Percentiles rank a stretch among this genome's conserved stretches.
phyloP scores from a whole-genome alignment of 2,797 vertebrate species.

The Pyrocephalus nanus region DNA sequence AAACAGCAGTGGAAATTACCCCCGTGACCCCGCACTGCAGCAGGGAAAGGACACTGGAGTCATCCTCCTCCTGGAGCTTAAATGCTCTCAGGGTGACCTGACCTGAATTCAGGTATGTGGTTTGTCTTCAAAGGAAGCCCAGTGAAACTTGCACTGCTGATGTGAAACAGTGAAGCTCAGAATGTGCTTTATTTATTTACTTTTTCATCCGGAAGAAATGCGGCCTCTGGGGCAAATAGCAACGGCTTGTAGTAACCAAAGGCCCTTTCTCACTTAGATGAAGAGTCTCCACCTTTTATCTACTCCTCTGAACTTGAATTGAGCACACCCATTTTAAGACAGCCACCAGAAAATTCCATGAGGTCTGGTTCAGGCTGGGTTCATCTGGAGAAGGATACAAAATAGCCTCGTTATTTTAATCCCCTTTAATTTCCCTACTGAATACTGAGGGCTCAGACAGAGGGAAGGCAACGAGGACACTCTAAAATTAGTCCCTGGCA shows the following conservation, averaged over 20 bases:
- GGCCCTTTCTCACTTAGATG: neutral
- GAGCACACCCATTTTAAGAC: neutral
- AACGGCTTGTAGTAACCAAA: neutral
- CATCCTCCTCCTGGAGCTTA: neutral
- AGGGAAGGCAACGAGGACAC: neutral
- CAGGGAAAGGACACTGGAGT: neutral
- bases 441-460: neutral
- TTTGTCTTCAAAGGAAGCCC: neutral
- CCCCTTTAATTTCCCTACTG: neutral
- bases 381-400: neutral
- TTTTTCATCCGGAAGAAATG: neutral
- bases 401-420: neutral
- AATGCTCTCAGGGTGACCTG: neutral
- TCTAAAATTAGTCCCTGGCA: neutral
- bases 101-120: neutral
- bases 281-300: neutral
- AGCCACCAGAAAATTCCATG: neutral
- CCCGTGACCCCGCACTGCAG: accelerated
- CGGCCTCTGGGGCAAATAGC: neutral
- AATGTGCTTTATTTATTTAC: neutral
- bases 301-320: neutral
- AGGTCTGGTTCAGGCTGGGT: neutral
- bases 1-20: neutral
- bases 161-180: neutral
- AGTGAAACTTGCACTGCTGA: neutral